Conservation (phyloP, 1,140 invertebrate species). For the Drosophila tani region DNA sequence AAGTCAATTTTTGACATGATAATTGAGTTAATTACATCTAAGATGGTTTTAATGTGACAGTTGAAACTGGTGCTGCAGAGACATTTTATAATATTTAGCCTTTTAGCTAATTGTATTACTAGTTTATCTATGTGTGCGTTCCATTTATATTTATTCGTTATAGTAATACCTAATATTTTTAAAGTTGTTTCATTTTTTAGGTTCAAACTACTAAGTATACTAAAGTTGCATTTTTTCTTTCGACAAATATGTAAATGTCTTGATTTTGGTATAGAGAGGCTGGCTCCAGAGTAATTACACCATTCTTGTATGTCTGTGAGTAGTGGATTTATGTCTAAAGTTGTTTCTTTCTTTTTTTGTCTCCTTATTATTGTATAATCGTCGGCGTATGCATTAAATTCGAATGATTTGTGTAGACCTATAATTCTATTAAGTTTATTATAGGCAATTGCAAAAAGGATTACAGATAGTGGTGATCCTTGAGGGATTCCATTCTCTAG, state of each 20-base stretch:
- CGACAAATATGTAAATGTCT: background rate
- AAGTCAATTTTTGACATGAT: slow-evolving; percentile 20
- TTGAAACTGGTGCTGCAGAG: slow-evolving; percentile 10
- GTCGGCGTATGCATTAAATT: background rate
- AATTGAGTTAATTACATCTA: slow-evolving; percentile 10
- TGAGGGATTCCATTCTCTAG: background rate
- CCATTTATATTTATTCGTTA: slow-evolving; percentile 19
- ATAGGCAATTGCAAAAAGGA: background rate
- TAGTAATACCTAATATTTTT: slow-evolving; percentile 13
- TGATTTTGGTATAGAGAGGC: background rate
- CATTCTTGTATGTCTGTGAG: background rate
- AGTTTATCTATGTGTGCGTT: background rate
- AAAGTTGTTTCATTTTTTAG: slow-evolving; percentile 2
- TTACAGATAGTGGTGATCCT: slow-evolving; percentile 6
- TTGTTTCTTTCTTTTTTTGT: too few relatives aligned
- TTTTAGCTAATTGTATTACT: slow-evolving; percentile 1
- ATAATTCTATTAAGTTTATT: background rate
- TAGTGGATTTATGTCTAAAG: background rate
- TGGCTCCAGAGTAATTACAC: background rate
- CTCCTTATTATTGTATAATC: too few relatives aligned
- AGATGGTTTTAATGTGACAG: slow-evolving; percentile 10
- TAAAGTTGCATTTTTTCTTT: too few relatives aligned
- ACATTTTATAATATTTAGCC: slow-evolving; percentile 8
- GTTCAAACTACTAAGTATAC: too few relatives aligned
- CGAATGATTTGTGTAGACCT: background rate